Conservation (phyloP, 2,113 vertebrate species). For the Plecotus auritus region DNA sequence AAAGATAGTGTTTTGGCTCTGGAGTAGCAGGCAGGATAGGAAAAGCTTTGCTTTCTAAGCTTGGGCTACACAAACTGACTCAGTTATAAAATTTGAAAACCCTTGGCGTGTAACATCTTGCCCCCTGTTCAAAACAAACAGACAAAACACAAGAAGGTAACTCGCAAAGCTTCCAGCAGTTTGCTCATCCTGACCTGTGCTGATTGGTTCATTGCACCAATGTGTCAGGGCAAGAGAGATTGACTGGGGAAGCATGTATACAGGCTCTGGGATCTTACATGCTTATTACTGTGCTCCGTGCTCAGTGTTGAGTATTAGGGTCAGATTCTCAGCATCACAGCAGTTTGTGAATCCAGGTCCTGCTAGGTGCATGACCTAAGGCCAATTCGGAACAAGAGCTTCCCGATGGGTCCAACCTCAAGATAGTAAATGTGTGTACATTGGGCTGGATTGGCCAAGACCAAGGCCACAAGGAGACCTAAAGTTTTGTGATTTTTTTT, state of each 20-base stretch:
- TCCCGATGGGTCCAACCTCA: not conserved
- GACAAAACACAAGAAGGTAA: not conserved
- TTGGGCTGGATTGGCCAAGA: not conserved
- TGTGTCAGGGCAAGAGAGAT: not conserved
- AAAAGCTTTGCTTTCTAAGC: not conserved
- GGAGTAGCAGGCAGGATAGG: not conserved
- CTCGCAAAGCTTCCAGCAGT: not conserved
- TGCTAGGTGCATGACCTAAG: not conserved
- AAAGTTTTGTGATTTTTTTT: not conserved
- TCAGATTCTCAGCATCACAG: not conserved
- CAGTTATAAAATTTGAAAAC: not conserved
- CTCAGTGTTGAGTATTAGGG: not conserved
- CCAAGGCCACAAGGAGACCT: not conserved
- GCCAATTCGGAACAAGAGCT: not conserved
- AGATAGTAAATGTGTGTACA: not conserved
- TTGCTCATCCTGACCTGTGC: not conserved
- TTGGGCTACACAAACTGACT: not conserved
- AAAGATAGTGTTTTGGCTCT: not conserved
- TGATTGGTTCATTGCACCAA: not conserved
- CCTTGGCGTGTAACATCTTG: not conserved
- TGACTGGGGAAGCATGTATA: not conserved
- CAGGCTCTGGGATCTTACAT: too few species aligned
- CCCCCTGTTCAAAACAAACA: not conserved
- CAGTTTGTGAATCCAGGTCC: not conserved
- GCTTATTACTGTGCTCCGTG: not conserved